Conservation (phyloP, 2,888 invertebrate species). For the Diarsia rubi region DNA sequence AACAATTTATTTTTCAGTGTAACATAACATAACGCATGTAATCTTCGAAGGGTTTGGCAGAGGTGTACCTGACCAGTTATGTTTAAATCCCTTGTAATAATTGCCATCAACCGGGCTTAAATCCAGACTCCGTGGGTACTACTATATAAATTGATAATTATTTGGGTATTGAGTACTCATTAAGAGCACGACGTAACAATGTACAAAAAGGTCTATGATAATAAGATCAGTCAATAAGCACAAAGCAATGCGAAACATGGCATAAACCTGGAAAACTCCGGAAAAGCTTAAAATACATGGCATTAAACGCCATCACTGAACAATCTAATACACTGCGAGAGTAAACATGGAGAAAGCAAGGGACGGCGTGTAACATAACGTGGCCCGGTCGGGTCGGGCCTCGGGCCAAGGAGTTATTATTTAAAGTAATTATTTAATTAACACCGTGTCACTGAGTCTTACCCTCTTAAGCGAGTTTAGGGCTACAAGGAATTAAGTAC, state of each 20-base stretch:
- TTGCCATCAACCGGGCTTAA: no score
- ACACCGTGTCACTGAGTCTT: conserved; percentile 87
- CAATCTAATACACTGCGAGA: conserved; percentile 39
- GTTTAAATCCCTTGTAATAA: no score
- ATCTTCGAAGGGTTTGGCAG: no score
- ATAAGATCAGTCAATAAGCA: no score
- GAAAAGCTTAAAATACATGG: neutral
- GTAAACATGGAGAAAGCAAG: conserved; percentile 51
- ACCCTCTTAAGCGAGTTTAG: conserved; percentile 89
- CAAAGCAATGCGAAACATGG: neutral
- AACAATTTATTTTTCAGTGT: no score
- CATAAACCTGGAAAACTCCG: neutral
- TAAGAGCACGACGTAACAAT: neutral
- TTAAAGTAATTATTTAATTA: conserved; percentile 91
- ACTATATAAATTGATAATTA: neutral
- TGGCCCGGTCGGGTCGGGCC: conserved; percentile 60
- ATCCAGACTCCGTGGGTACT: no score
- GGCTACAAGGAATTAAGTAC: conserved; percentile 90
- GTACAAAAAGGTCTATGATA: neutral
- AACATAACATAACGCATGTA: no score
- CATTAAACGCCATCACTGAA: conserved; percentile 27
- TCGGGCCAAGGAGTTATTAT: conserved; percentile 84
- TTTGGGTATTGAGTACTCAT: neutral
- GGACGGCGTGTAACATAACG: conserved; percentile 60
- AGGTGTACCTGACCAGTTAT: no score